Evolutionary conservation across 1,140 invertebrate genomes (phyloP).

Genomic region (Alviniconcha marisindica): DNA sequence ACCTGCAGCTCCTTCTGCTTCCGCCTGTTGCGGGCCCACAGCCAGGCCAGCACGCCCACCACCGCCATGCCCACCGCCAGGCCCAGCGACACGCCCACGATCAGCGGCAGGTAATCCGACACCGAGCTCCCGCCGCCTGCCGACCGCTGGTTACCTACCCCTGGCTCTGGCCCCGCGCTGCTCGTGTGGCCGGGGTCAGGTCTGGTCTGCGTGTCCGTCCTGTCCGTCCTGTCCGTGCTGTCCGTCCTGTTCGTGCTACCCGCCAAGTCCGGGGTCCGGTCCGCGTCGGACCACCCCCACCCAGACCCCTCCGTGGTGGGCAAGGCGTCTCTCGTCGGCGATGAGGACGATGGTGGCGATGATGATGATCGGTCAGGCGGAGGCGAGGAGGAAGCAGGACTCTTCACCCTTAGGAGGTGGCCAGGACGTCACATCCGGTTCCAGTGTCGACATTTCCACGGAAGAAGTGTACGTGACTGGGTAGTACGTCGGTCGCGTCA

Average conservation of each 20-base stretch:
- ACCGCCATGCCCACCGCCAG: slow-evolving; percentile 53
- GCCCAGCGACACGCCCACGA: slow-evolving; percentile 55
- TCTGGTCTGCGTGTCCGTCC: neutral
- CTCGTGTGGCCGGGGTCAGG: neutral
- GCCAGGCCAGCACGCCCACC: slow-evolving; percentile 38
- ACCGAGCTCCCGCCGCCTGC: neutral
- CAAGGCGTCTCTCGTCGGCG: too few relatives aligned
- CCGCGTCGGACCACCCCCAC: neutral
- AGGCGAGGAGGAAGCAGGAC: too few relatives aligned
- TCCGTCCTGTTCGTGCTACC: neutral
- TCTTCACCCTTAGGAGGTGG: too few relatives aligned
- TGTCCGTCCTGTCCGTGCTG: neutral
- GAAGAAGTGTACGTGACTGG: too few relatives aligned
- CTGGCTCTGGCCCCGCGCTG: neutral
- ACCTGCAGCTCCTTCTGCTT: slow-evolving; percentile 41
- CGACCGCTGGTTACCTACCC: neutral
- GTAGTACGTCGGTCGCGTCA: too few relatives aligned
- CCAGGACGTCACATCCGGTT: too few relatives aligned
- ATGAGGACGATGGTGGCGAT: too few relatives aligned
- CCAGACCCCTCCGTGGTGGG: too few relatives aligned
- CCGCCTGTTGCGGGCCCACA: slow-evolving; percentile 45
- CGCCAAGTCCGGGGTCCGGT: neutral
- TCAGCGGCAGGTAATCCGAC: slow-evolving; percentile 45
- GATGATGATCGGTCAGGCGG: too few relatives aligned
- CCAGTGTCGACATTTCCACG: too few relatives aligned